Evolutionary conservation across 2,888 invertebrate genomes (phyloP), one percentile per base, ranked within the genome.

Genomic region (Creontiades dilutus): DNA sequence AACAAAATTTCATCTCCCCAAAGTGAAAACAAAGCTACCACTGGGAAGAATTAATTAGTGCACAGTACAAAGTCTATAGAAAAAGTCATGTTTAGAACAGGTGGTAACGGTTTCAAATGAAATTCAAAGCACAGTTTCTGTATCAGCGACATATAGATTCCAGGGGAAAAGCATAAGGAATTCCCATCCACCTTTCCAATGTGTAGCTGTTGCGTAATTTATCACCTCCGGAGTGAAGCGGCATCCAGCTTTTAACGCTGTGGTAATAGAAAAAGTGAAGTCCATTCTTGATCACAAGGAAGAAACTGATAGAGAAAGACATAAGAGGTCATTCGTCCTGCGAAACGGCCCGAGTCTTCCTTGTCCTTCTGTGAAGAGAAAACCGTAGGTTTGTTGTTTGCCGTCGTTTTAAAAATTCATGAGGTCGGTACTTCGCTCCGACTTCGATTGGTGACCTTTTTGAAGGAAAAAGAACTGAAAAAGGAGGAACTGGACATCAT

Each of bases 301-400:
- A n/a, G 57, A 68, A 68, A 23, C 68, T 23, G 68, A 68, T 23
- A 68, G 68, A 68, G 68, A 23, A 68, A 68, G 68, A 68, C 68
- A 68, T 68, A 68, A 68, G 68, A 68, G 68, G 68, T 68, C 68
- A 23, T 68, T 23, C 19, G 68, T 68, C 68, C 61, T 19, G 57
- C 57, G 23, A 68, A 68, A 68, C 68, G 19, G 68, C 68, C 68
- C 68, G 23, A 7, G 19, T 68, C 5, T 57, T 23, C 68, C 23
- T 23, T 23, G 68, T 19, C 68, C 27, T 68, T 68, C 68, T 68
- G 23, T 11, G 68, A 68, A 19, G 68, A 68, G 68, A 68, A 68
- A 68, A 68, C 68, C 68, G 68, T 68, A 68, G 68, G 68, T 68
- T 68, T 68, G 68, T 68, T 68, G 68, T 68, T 68, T 68, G 68